Conservation (phyloP, 2,113 vertebrate genomes). For the Pogona vitticeps region DNA sequence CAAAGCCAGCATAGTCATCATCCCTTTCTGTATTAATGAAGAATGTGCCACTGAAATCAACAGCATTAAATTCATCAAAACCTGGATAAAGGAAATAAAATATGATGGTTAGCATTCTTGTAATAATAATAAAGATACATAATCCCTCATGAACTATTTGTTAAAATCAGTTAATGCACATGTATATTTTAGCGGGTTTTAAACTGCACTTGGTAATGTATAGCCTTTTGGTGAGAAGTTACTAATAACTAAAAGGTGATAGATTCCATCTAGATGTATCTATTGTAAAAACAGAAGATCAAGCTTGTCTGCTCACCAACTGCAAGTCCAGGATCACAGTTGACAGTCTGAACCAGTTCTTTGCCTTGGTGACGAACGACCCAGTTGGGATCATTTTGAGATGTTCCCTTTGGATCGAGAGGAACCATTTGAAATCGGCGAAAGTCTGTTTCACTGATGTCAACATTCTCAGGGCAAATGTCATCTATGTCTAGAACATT, state of each 20-base stretch:
- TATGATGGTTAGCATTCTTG: background rate
- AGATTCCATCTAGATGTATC: background rate
- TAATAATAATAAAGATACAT: background rate
- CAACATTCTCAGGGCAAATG: slow-evolving; percentile 96
- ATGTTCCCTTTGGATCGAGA: slow-evolving; percentile 95
- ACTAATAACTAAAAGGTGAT: background rate
- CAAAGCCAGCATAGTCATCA: slow-evolving; percentile 97
- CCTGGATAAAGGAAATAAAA: slow-evolving; percentile 72
- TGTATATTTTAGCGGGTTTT: background rate
- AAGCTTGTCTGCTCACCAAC: slow-evolving; percentile 81
- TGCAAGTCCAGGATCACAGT: slow-evolving; percentile 98
- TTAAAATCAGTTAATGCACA: no score
- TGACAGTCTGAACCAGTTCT: slow-evolving; percentile 97
- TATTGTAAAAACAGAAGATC: background rate
- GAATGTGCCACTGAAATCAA: slow-evolving; percentile 98
- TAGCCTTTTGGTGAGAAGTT: background rate
- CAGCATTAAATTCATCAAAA: slow-evolving; percentile 95
- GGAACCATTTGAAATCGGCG: slow-evolving; percentile 99
- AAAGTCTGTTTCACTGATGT: slow-evolving; percentile 96
- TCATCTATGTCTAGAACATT: slow-evolving; percentile 91
- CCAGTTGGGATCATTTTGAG: slow-evolving; percentile 98
- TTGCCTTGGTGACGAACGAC: slow-evolving; percentile 98
- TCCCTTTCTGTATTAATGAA: slow-evolving; percentile 98
- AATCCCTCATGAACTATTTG: no score
- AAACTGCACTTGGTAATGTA: background rate